Evolutionary conservation across 30 jellyfish, hydroid and myxozoan genomes (phyloP), one percentile per base, ranked within the genome.

Genomic region (Phacellophora camtschatica): DNA sequence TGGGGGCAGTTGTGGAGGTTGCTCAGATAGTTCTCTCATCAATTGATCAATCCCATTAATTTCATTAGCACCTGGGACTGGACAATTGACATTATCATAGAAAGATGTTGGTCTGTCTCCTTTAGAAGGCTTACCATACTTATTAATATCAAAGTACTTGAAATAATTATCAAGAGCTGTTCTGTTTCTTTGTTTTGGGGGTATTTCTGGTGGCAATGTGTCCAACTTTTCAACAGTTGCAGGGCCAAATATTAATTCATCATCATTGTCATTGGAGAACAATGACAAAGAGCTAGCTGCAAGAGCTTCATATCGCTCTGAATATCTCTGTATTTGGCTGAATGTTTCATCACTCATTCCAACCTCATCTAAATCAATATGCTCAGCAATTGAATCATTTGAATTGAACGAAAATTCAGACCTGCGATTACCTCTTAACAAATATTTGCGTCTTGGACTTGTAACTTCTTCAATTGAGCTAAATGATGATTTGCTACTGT

Each of bases 1-100:
- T 1, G 99, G 99, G 29, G 99, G 99, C 36, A 93, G 80, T 39
- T 81, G 62, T 7, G 99, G 99, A 12, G 95, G 88, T 11, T 73
- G 82, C 18, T 93, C 96, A 12, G 46, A 55, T 35, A 41, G 57
- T 19, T 31, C 86, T 31, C 53, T 56, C 18, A 93, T 18, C 8
- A 86, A 64, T 82, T 86, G 95, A 36, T 81, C 96, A n/a, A n/a
- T n/a, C 32, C 82, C 96, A 9, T 94, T 85, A 80, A 93, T 87
- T 28, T 86, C 84, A 75, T 93, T 71, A 4, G 90, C 98, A 71
- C 95, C 54, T 22, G 98, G 98, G 5, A 92, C 96, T 2, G 98
- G 96, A 54, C 90, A 74, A 63, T 85, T 74, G 50, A 89, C 86
- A 51, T 90, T 90, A 69, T 93, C 99, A 81, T 93, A 93, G 55